Base-by-base conservation (phyloP, 2,888 invertebrate species). In the Drosophila gaucha region DNA sequence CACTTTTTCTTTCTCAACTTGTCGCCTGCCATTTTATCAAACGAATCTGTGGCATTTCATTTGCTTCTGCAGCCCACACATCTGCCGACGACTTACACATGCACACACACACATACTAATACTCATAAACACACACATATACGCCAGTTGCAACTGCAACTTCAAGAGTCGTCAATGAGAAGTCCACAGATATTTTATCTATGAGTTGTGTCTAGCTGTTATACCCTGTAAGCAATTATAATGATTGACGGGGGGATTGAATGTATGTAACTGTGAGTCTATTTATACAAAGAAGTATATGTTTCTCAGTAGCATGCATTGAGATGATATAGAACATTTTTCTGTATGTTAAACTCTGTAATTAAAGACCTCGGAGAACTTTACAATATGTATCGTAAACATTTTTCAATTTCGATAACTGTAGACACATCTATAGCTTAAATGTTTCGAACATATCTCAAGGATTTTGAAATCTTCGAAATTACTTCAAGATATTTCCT, bases 11-110 rank as follows among this genome's bases (percentile, higher is more conserved):
- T 66, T 74, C 68, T 71, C 78, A 80, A 86, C 86, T 83, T 83
- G 86, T 78, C 78, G 80, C 86, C 72, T 73, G 75, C 67, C 75
- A 74, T 75, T 82, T 82, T 86, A 83, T 83, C 86, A 80, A 83
- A 82, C 67, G 75, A 86, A 83, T 83, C 83, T 83, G 68, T 86
- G 86, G 82, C 83, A 82, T 85, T 85, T 82, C 86, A 79, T 78
- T 82, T 74, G 70, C 71, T 65, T 59, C 68, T 60, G 63, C 71
- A 49, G 77, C 82, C 86, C 82, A 83, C 82, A 83, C 86, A 79
- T 66, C 72, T 78, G 54, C 60, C 44, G 44, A 35, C 54, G 30
- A 31, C 16, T 31, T 22, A 20, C n/a, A 44, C 33, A 55, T 18
- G 46, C 18, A 35, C 26, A 44, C 20, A 20, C 9, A 56, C n/a